A percentile compares a stretch with the other conserved stretches of the same genome.
phyloP scores from a whole-genome alignment of 2,888 invertebrate species.

The Patella caerulea region DNA sequence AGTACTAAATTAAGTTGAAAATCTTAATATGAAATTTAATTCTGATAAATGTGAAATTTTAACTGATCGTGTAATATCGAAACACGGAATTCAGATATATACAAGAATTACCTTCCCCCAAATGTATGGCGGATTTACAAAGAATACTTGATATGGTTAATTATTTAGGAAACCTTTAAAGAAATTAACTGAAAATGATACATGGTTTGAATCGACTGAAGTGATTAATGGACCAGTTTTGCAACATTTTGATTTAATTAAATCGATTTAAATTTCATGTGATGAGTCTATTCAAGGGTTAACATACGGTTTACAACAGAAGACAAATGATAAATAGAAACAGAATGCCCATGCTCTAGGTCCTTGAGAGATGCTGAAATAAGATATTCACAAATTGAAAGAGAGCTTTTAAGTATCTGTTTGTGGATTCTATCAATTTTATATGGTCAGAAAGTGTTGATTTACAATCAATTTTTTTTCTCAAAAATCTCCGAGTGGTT shows the following conservation, averaged over 20 bases:
- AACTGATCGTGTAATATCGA: background rate
- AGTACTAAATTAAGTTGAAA: background rate
- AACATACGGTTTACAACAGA: background rate
- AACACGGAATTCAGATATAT: background rate
- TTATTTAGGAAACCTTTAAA: background rate
- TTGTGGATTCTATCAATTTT: background rate
- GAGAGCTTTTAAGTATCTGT: slow-evolving; percentile 1
- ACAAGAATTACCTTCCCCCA: background rate
- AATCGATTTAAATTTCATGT: background rate
- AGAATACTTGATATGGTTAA: too few species aligned
- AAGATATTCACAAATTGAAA: too few species aligned
- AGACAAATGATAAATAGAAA: background rate
- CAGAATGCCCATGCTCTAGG: background rate
- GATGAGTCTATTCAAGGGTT: background rate
- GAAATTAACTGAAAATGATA: background rate
- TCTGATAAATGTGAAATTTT: background rate
- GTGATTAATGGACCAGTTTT: background rate
- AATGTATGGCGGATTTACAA: too few species aligned
- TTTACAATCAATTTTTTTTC: too few species aligned
- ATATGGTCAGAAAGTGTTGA: too few species aligned
- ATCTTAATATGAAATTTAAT: slow-evolving; percentile 1
- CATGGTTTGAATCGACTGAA: background rate
- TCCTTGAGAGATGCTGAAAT: too few species aligned
- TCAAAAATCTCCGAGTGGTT: too few species aligned
- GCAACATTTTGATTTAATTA: slow-evolving; percentile 3